A percentile compares a stretch with the other conserved stretches of the same genome.
phyloP scores from a whole-genome alignment of 2,888 invertebrate genomes.

The Tetrapedia diversipes region DNA sequence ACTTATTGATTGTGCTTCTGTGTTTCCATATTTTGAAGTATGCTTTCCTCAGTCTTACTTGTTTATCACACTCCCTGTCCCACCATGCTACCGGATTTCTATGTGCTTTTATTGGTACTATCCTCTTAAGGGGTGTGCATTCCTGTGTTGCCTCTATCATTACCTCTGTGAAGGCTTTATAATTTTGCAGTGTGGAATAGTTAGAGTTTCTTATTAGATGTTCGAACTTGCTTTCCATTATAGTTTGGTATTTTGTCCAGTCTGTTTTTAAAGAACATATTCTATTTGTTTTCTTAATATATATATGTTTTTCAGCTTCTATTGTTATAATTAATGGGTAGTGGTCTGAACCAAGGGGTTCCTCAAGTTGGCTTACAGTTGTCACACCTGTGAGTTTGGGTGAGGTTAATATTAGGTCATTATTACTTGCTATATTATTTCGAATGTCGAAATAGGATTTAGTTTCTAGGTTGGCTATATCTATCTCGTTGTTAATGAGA shows the following conservation, averaged over 20 bases:
- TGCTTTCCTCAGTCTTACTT: background rate
- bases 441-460: background rate
- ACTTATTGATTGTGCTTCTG: background rate
- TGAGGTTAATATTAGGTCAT: background rate
- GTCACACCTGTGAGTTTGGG: background rate
- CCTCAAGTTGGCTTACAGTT: background rate
- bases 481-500: no score
- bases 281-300: background rate
- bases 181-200: background rate
- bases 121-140: background rate
- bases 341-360: slow-evolving; percentile 7
- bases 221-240: background rate
- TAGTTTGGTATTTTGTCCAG: background rate
- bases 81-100: slow-evolving; percentile 24
- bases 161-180: background rate
- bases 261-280: background rate
- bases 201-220: background rate
- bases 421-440: background rate
- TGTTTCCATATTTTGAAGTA: background rate
- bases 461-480: background rate
- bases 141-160: background rate
- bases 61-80: slow-evolving; percentile 1
- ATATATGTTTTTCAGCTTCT: background rate
- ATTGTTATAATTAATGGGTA: slow-evolving; percentile 1
- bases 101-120: background rate